A percentile compares a stretch with the other conserved stretches of the same genome.
Conservation (phyloP, 2,888 invertebrate genomes). For the Acronicta leporina region DNA sequence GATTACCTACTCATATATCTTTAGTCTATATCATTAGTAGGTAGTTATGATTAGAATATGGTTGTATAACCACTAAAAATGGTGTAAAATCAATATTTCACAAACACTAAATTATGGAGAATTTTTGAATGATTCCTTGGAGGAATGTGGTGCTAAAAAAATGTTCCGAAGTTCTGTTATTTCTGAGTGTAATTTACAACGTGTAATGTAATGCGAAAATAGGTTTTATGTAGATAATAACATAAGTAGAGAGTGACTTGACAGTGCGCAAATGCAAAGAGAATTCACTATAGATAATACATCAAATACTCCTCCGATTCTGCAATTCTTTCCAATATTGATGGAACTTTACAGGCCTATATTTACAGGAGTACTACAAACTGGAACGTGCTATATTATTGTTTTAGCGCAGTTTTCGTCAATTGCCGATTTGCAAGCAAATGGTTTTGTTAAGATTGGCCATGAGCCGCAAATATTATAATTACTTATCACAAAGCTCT, state of each 20-base stretch:
- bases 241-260: too few species aligned
- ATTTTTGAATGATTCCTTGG: background rate
- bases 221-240: background rate
- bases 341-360: background rate
- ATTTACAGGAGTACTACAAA: too few species aligned
- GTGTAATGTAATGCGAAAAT: too few species aligned
- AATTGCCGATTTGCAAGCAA: background rate
- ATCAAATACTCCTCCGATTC: background rate
- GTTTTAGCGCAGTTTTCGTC: background rate
- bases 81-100: background rate
- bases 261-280: constrained; percentile 27
- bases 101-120: background rate
- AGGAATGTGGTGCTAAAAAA: background rate
- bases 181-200: too few species aligned
- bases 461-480: background rate
- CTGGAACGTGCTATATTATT: background rate
- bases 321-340: constrained; percentile 12
- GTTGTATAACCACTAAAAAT: background rate
- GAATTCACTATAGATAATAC: background rate
- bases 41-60: background rate
- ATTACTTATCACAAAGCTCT: background rate
- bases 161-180: too few species aligned
- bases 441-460: constrained; percentile 3
- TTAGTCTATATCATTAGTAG: background rate
- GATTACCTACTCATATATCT: background rate